These are phyloP conservation scores for Leptopilina clavipes DNA, from an alignment of 1,140 invertebrate species.

Conservation along the genomic window DNA sequence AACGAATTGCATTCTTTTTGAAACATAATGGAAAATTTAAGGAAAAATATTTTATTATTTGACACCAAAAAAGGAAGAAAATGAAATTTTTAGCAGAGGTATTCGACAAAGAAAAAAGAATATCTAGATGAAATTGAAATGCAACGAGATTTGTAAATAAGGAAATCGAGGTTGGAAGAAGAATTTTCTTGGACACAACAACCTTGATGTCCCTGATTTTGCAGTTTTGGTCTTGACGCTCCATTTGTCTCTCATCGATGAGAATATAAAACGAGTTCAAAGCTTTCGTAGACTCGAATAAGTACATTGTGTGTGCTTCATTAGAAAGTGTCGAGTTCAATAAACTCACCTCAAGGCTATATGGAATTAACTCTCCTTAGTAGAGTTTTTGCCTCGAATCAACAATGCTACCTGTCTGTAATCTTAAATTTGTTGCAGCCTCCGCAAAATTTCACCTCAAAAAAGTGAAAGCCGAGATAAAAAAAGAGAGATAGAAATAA, in stretches of 20 bases:
- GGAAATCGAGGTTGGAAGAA: slow-evolving; percentile 10
- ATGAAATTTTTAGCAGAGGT: neutral
- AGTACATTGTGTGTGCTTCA: slow-evolving; percentile 27
- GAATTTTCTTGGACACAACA: neutral
- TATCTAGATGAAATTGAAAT: neutral
- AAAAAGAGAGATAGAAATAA: too few species aligned
- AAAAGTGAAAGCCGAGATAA: neutral
- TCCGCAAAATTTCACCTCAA: neutral
- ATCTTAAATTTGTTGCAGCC: neutral
- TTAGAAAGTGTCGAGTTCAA: slow-evolving; percentile 34
- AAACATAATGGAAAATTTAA: neutral
- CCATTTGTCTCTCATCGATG: slow-evolving; percentile 27
- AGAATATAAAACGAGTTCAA: slow-evolving; percentile 28
- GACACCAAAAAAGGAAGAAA: too few species aligned
- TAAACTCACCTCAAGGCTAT: slow-evolving; percentile 6
- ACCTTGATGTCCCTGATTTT: slow-evolving; percentile 17
- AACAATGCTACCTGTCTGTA: slow-evolving; percentile 8
- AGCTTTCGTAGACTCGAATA: slow-evolving; percentile 27
- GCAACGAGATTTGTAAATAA: neutral
- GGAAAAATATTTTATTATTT: too few species aligned
- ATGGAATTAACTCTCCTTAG: slow-evolving; percentile 25
- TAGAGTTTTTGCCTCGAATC: neutral
- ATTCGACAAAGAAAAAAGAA: neutral
- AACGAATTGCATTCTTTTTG: too few species aligned
- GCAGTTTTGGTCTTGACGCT: slow-evolving; percentile 30